Evolutionary conservation across 2,888 invertebrate species (phyloP).

Genomic region (Diarsia mendica): DNA sequence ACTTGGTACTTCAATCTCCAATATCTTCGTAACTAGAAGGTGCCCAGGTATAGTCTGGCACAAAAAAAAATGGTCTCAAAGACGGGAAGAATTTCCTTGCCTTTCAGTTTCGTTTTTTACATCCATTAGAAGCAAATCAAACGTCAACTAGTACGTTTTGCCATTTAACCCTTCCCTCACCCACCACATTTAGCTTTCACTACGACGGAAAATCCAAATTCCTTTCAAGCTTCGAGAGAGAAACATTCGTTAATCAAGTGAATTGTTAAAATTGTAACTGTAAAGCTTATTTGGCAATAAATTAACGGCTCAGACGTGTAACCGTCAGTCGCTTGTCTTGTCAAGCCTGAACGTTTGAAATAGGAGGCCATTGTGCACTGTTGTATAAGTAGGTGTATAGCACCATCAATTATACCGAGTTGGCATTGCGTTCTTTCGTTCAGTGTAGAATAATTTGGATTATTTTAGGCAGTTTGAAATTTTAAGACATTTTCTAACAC

Average conservation of each 20-base stretch:
- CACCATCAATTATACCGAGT: slow-evolving; percentile 59
- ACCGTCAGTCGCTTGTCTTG: slow-evolving; percentile 66
- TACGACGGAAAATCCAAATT: slow-evolving; percentile 12
- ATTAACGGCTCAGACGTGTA: slow-evolving; percentile 62
- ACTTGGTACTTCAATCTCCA: too few relatives aligned
- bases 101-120: too few relatives aligned
- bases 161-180: background rate
- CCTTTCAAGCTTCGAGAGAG: slow-evolving; percentile 20
- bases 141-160: background rate
- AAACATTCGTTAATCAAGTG: slow-evolving; percentile 61
- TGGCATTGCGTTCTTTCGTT: slow-evolving; percentile 42
- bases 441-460: slow-evolving; percentile 17
- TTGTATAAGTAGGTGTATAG: slow-evolving; percentile 45
- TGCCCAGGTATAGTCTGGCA: too few relatives aligned
- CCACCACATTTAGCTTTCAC: slow-evolving; percentile 4
- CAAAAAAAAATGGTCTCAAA: too few relatives aligned
- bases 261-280: slow-evolving; percentile 59
- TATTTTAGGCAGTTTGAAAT: slow-evolving; percentile 15
- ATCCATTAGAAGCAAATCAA: slow-evolving; percentile 1
- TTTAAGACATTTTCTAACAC: background rate
- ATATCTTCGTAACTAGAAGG: too few relatives aligned
- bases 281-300: slow-evolving; percentile 64
- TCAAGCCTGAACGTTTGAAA: slow-evolving; percentile 62
- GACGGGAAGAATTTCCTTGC: too few relatives aligned
- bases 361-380: slow-evolving; percentile 54